Conservation (phyloP, 2,888 invertebrate genomes). For the Cerceris ruficornis region DNA sequence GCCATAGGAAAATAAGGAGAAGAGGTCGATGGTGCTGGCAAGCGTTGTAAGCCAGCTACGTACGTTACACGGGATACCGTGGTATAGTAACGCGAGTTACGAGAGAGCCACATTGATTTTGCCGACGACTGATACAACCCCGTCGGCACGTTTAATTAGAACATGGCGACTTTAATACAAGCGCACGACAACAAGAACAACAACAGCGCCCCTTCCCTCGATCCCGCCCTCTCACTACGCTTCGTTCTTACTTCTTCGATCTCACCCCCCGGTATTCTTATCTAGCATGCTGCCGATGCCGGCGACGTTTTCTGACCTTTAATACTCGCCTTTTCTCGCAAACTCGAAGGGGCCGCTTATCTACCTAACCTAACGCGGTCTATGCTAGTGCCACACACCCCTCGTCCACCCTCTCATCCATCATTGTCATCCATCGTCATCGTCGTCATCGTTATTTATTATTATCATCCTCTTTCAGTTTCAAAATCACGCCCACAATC, state of each 20-base stretch:
- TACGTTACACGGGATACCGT: slow-evolving; percentile 1
- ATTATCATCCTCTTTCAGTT: slow-evolving; percentile 45
- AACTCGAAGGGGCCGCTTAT: slow-evolving; percentile 71
- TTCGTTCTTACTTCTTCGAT: slow-evolving; percentile 17
- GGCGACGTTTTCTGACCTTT: slow-evolving; percentile 22
- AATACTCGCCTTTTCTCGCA: slow-evolving; percentile 26
- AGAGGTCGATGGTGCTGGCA: too few species aligned
- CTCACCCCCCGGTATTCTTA: slow-evolving; percentile 13
- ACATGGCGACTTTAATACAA: slow-evolving; percentile 81
- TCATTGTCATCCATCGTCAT: slow-evolving; percentile 63
- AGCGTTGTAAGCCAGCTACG: background rate
- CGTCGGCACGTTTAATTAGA: slow-evolving; percentile 80
- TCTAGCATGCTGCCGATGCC: slow-evolving; percentile 11
- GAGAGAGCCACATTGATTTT: slow-evolving; percentile 75
- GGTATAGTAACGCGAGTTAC: slow-evolving; percentile 49
- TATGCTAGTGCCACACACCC: slow-evolving; percentile 69
- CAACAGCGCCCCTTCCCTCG: slow-evolving; percentile 72
- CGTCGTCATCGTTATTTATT: slow-evolving; percentile 51
- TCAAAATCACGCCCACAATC: slow-evolving; percentile 43
- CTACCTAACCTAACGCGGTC: slow-evolving; percentile 72
- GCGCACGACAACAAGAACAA: slow-evolving; percentile 81
- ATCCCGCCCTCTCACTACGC: slow-evolving; percentile 16
- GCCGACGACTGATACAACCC: slow-evolving; percentile 80
- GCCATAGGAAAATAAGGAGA: too few species aligned
- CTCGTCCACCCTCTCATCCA: slow-evolving; percentile 58